Evolutionary conservation across 2,888 invertebrate genomes (phyloP).

Genomic region (Dione juno): DNA sequence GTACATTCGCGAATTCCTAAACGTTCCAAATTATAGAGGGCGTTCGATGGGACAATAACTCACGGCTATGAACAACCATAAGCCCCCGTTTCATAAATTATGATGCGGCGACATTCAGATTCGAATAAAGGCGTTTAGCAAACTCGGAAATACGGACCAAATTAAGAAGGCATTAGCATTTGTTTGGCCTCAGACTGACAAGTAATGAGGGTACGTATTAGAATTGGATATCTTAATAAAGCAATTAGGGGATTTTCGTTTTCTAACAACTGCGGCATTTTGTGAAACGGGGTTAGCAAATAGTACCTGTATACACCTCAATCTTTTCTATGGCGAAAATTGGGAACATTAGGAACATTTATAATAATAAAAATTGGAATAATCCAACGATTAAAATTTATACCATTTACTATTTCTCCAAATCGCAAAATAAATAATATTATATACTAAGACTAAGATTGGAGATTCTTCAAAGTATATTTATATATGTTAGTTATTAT

Average conservation of each 20-base stretch:
- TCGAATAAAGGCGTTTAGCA: slow-evolving; percentile 66
- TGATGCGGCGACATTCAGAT: slow-evolving; percentile 67
- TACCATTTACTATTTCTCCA: too few species aligned
- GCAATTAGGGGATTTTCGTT: slow-evolving; percentile 2
- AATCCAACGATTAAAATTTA: too few species aligned
- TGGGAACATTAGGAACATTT: too few species aligned
- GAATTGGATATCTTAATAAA: slow-evolving; percentile 23
- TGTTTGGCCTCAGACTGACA: slow-evolving; percentile 47
- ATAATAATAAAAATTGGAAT: too few species aligned
- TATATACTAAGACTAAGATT: too few species aligned
- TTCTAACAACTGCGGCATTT: background rate
- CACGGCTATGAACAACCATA: slow-evolving; percentile 65
- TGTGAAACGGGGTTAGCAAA: background rate
- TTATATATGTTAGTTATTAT: too few species aligned
- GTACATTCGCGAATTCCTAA: slow-evolving; percentile 43
- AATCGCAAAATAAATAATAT: too few species aligned
- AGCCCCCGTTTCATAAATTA: slow-evolving; percentile 71
- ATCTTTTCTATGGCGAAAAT: too few species aligned
- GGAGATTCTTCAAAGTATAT: too few species aligned
- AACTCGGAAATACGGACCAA: slow-evolving; percentile 55
- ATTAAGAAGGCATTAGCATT: slow-evolving; percentile 66
- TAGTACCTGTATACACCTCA: background rate
- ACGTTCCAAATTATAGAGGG: slow-evolving; percentile 46
- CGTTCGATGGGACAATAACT: slow-evolving; percentile 57
- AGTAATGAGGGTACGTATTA: slow-evolving; percentile 36